A percentile compares a stretch with the other conserved stretches of the same genome.
These are phyloP conservation scores for Carposina sasakii DNA, from an alignment of 1,140 invertebrate species.

Conservation along the genomic window DNA sequence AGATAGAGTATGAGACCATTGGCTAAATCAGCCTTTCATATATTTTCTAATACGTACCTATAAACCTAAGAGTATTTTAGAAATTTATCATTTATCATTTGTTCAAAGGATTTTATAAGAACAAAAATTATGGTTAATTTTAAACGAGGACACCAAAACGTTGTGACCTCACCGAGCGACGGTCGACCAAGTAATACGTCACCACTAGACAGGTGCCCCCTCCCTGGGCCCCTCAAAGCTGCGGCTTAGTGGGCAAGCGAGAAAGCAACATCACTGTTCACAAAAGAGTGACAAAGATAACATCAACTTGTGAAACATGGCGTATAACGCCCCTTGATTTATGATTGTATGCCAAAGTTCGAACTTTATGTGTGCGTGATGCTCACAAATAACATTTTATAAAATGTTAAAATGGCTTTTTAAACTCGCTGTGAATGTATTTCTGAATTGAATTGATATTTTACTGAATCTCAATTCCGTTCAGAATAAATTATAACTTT, in stretches of 20 bases:
- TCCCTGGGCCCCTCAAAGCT: conserved; percentile 37
- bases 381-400: conserved; percentile 30
- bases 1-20: too few relatives aligned
- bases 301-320: conserved; percentile 68
- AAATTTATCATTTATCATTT: too few relatives aligned
- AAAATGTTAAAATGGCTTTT: too few relatives aligned
- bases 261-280: conserved; percentile 46
- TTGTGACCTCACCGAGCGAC: conserved; percentile 54
- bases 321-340: conserved; percentile 74
- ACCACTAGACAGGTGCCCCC: conserved; percentile 66
- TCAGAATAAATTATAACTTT: too few relatives aligned
- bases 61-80: too few relatives aligned
- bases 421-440: too few relatives aligned
- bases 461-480: too few relatives aligned
- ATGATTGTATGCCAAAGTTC: conserved; percentile 71
- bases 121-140: too few relatives aligned
- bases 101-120: too few relatives aligned
- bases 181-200: conserved; percentile 68
- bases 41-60: too few relatives aligned
- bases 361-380: conserved; percentile 65
- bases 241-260: conserved; percentile 48
- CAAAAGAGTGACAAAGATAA: conserved; percentile 52
- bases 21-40: too few relatives aligned
- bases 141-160: conserved; percentile 17
- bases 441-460: too few relatives aligned